Conservation (phyloP, 2,888 invertebrate species). For the Agonum fuliginosum region DNA sequence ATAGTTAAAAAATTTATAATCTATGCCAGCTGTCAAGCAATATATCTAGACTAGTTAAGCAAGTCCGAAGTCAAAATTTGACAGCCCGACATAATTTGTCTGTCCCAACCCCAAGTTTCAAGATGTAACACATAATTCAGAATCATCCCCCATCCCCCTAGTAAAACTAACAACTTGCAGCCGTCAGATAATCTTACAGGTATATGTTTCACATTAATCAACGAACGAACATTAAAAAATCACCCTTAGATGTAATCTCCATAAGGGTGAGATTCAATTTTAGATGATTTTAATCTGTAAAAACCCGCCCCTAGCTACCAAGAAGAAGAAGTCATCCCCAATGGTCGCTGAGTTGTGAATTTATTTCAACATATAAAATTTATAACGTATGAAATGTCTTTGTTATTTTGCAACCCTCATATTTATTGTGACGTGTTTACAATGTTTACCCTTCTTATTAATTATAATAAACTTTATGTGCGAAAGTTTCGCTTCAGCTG, state of each 20-base stretch:
- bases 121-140: constrained; percentile 29
- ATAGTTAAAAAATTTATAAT: too few relatives aligned
- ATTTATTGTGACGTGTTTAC: constrained; percentile 47
- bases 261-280: not conserved
- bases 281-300: not conserved
- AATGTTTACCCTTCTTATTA: constrained; percentile 41
- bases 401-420: constrained; percentile 19
- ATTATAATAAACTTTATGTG: constrained; percentile 36
- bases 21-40: too few relatives aligned
- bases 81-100: constrained; percentile 39
- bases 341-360: constrained; percentile 22
- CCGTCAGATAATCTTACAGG: constrained; percentile 43
- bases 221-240: not conserved
- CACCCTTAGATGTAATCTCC: not conserved
- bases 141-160: not conserved
- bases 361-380: constrained; percentile 51
- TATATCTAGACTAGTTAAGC: too few relatives aligned
- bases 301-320: constrained; percentile 38
- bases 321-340: not conserved
- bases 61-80: not conserved
- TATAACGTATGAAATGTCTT: constrained; percentile 51
- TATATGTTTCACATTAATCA: constrained; percentile 51
- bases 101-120: constrained; percentile 9
- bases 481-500: constrained; percentile 32
- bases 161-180: constrained; percentile 35